These are phyloP conservation scores for Panagrolaimus sp. DNA, from an alignment of 1,140 invertebrate genomes.

Conservation along the genomic window DNA sequence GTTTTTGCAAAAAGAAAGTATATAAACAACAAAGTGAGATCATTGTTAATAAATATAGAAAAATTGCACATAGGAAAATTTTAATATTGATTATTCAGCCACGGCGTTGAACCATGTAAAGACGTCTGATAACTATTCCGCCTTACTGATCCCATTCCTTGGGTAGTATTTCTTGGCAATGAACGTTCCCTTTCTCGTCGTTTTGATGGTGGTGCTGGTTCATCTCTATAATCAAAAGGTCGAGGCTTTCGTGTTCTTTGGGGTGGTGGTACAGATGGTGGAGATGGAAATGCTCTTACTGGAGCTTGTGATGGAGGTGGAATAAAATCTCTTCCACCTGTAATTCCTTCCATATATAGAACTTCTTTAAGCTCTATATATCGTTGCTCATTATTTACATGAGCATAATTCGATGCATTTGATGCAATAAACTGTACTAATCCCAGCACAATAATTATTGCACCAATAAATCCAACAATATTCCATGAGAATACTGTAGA, in stretches of 20 bases:
- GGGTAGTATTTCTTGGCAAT: too few species aligned
- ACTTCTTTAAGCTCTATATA: slow-evolving; percentile 10
- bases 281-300: background rate
- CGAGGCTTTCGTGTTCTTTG: background rate
- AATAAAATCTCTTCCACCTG: too few species aligned
- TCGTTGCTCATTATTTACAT: slow-evolving; percentile 6
- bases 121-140: background rate
- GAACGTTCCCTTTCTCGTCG: too few species aligned
- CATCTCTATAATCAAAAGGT: background rate
- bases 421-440: slow-evolving; percentile 84
- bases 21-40: too few species aligned
- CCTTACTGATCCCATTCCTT: too few species aligned
- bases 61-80: too few species aligned
- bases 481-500: slow-evolving; percentile 51
- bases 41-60: too few species aligned
- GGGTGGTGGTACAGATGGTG: slow-evolving; percentile 3
- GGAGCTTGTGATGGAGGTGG: too few species aligned
- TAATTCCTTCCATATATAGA: background rate
- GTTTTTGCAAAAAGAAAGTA: too few species aligned
- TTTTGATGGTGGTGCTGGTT: too few species aligned
- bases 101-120: background rate
- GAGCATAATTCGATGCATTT: slow-evolving; percentile 77
- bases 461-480: slow-evolving; percentile 42
- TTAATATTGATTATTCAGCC: background rate
- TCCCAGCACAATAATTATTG: slow-evolving; percentile 39